Evolutionary conservation across 2,797 vertebrate genomes (phyloP).

Genomic region (Mionectes olivaceus): DNA sequence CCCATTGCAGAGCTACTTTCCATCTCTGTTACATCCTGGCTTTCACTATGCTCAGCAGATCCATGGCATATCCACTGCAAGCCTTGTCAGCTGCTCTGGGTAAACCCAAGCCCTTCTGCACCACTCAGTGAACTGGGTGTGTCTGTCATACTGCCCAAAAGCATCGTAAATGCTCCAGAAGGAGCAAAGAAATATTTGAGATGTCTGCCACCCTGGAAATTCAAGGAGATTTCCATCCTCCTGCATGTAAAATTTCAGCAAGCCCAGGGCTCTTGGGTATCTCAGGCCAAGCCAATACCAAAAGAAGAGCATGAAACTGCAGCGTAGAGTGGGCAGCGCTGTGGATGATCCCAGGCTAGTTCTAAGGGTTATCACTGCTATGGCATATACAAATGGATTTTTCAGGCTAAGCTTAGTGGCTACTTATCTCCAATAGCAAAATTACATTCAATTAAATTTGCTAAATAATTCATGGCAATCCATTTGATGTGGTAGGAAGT

Average conservation of each 20-base stretch:
- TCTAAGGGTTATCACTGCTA: neutral
- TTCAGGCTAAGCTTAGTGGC: neutral
- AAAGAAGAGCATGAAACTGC: neutral
- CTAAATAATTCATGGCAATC: constrained; percentile 59
- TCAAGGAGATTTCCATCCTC: neutral
- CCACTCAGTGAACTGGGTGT: accelerated
- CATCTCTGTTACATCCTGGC: neutral
- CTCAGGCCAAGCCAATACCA: neutral
- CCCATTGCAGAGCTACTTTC: neutral
- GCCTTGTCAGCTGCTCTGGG: neutral
- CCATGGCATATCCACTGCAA: accelerated
- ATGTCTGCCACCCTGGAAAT: neutral
- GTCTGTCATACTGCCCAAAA: neutral
- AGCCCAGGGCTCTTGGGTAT: neutral
- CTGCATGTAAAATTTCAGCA: neutral
- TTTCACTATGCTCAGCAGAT: neutral
- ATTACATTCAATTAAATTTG: constrained; percentile 48
- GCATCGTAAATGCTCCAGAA: neutral
- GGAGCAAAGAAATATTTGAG: neutral
- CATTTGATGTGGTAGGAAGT: neutral
- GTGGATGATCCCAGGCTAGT: neutral
- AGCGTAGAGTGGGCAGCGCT: neutral
- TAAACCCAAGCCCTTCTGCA: neutral
- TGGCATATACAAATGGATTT: constrained; percentile 29
- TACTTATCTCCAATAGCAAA: constrained; percentile 44